These are phyloP conservation scores for Pristionchus arcanus DNA, from an alignment of 2,888 invertebrate genomes.

Conservation along the genomic window DNA sequence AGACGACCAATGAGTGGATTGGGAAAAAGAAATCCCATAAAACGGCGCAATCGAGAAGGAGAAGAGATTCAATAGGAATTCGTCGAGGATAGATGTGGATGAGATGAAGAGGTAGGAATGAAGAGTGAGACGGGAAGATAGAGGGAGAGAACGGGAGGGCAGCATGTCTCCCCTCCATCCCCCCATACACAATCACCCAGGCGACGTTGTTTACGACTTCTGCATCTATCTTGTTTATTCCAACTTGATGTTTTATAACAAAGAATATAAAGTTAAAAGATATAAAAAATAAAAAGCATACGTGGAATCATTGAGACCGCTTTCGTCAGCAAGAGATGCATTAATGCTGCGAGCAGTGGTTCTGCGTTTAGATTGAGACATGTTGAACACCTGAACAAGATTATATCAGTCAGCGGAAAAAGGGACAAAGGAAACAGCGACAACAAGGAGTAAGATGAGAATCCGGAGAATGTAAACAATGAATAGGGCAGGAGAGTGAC, in stretches of 20 bases:
- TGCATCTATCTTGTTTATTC: neutral
- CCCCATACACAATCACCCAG: slow-evolving; percentile 3
- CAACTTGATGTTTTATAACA: neutral
- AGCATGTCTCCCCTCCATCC: slow-evolving; percentile 11
- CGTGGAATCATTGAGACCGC: slow-evolving; percentile 37
- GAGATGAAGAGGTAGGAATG: slow-evolving; percentile 30
- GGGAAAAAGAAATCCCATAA: neutral
- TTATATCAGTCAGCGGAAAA: neutral
- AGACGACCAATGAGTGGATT: neutral
- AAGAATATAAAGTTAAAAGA: neutral
- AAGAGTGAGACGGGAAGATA: slow-evolving; percentile 43
- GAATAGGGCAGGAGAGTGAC: neutral
- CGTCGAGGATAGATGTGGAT: neutral
- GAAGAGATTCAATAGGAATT: neutral
- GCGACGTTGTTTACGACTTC: neutral
- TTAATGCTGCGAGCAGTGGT: slow-evolving; percentile 16
- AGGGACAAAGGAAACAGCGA: neutral
- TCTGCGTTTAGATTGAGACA: slow-evolving; percentile 23
- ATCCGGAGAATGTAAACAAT: slow-evolving; percentile 8
- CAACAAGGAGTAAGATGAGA: neutral
- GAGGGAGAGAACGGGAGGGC: slow-evolving; percentile 45
- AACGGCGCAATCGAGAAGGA: neutral
- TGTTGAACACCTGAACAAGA: neutral
- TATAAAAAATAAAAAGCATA: neutral
- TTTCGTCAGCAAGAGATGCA: neutral